Conservation (phyloP, 37 sponge, comb jelly and placozoan genomes). For the Oscarella lobularis region DNA sequence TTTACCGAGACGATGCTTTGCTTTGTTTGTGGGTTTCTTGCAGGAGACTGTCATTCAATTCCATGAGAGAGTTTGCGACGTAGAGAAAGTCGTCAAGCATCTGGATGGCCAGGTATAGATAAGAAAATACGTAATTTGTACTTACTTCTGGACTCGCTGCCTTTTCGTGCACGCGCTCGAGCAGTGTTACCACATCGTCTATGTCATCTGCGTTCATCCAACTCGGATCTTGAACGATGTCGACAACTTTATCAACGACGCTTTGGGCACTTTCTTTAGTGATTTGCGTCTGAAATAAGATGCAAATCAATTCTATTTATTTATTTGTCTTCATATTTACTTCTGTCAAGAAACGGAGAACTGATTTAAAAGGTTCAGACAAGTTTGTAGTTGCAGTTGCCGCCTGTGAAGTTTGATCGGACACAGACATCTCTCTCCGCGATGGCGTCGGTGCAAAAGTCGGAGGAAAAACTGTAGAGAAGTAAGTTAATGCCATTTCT, state of each 20-base stretch:
- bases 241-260: background rate
- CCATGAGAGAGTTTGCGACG: background rate
- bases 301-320: too few species aligned
- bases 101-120: background rate
- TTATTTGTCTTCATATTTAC: too few species aligned
- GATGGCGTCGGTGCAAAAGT: background rate
- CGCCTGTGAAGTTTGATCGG: background rate
- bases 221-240: background rate
- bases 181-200: background rate
- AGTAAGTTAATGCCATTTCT: background rate
- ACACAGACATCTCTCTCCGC: background rate
- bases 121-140: background rate
- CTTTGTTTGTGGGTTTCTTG: background rate
- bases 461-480: background rate
- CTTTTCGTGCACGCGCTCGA: background rate
- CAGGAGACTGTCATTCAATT: background rate
- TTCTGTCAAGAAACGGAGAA: too few species aligned
- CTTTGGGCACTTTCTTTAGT: background rate
- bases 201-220: background rate
- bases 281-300: background rate
- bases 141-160: background rate
- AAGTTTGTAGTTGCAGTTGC: too few species aligned
- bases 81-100: background rate
- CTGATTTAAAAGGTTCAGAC: too few species aligned
- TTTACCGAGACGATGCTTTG: slow-evolving; percentile 1